Base-by-base conservation (phyloP, 1,140 invertebrate species). In the Campoletis sonorensis region DNA sequence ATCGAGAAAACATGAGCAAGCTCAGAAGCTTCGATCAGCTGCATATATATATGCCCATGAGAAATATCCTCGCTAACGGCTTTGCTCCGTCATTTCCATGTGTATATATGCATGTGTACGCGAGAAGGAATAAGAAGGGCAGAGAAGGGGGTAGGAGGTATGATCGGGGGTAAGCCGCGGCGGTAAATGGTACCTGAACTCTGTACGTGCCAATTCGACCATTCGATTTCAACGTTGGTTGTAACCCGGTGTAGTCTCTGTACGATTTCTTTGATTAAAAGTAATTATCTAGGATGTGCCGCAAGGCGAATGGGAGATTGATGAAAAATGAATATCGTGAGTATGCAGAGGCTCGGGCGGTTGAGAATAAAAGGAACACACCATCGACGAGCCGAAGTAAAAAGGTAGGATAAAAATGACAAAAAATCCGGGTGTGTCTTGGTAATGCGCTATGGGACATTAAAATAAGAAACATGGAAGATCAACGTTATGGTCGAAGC, bases 151-250 rank as follows among this genome's bases (percentile, higher is more conserved):
- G 40, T n/a, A n/a, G 40, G 3, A 10, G 40, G 40, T 21, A 67
- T 64, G 58, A 78, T 78, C 76, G 76, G 30, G 10, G 30, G 51
- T 7, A 37, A 27, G 21, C 21, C 21, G 61, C 40, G 45, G 72
- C 76, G 21, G 76, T 78, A 78, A 78, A 78, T 78, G 76, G 76
- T 67, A 78, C 76, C 76, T 78, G 76, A 78, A 78, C 76, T 78
- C 76, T 67, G 76, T 78, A 78, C 76, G 58, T 78, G 58, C 76
- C 76, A 78, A 78, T 78, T 78, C 76, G n/a, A 23, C 61, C 21
- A 49, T 64, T 23, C 58, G 76, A 67, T 78, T 61, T 49, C 33
- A 67, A 37, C 37, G 30, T 16, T 49, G 18, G 37, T 33, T 33
- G 67, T 70, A 33, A 21, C 4, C 21, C 27, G 2, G 3, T 33